A percentile compares a stretch with the other conserved stretches of the same genome.
Evolutionary conservation across 2,888 invertebrate species (phyloP).

Genomic region (Luffia ferchaultella): DNA sequence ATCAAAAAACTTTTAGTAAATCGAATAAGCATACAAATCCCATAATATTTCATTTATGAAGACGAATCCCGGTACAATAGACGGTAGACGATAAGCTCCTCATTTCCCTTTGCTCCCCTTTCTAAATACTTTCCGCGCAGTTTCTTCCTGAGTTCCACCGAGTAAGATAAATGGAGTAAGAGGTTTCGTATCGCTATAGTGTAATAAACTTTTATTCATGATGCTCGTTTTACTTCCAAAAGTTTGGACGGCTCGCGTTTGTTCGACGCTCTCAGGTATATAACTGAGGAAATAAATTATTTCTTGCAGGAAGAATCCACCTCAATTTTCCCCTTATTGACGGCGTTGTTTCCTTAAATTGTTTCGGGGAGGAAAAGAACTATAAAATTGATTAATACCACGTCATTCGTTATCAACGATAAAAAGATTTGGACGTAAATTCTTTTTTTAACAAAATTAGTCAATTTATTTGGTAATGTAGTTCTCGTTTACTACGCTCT

Average conservation of each 20-base stretch:
- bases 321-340: background rate
- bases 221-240: conserved; percentile 19
- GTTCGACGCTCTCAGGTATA: background rate
- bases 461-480: too few relatives aligned
- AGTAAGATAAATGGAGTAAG: conserved; percentile 40
- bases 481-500: too few relatives aligned
- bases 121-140: conserved; percentile 32
- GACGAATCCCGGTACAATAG: background rate
- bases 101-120: conserved; percentile 39
- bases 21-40: too few relatives aligned
- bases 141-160: conserved; percentile 25
- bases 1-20: too few relatives aligned
- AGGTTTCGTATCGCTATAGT: conserved; percentile 41
- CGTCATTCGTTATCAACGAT: too few relatives aligned
- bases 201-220: conserved; percentile 36
- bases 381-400: too few relatives aligned
- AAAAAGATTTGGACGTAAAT: too few relatives aligned
- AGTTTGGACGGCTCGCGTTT: conserved; percentile 4
- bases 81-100: conserved; percentile 9
- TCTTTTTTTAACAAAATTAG: too few relatives aligned
- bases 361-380: too few relatives aligned
- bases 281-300: background rate
- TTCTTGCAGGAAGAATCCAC: background rate
- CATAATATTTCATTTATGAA: background rate
- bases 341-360: background rate